phyloP scores from a whole-genome alignment of 2,888 invertebrate genomes.

The Miltochrista miniata region DNA sequence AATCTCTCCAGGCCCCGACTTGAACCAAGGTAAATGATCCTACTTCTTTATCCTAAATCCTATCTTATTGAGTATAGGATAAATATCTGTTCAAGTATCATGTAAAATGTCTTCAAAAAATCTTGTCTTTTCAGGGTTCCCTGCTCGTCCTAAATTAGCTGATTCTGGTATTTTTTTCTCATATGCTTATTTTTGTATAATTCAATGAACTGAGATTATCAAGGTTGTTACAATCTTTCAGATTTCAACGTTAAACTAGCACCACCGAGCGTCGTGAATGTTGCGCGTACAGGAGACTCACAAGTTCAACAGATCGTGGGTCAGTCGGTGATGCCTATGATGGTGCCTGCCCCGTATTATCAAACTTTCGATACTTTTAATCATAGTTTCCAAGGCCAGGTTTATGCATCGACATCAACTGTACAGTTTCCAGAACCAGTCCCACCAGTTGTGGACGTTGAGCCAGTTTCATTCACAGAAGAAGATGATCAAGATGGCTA shows the following conservation, averaged over 20 bases:
- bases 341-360: conserved; percentile 31
- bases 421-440: conserved; percentile 1
- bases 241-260: conserved; percentile 29
- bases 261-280: neutral
- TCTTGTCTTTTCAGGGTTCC: conserved; percentile 33
- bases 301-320: conserved; percentile 1
- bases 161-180: conserved; percentile 24
- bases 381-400: conserved; percentile 9
- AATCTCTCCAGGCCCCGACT: conserved; percentile 20
- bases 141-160: conserved; percentile 21
- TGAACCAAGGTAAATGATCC: conserved; percentile 32
- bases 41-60: neutral
- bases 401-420: conserved; percentile 9
- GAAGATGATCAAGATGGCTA: conserved; percentile 29
- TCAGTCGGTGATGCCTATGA: conserved; percentile 21
- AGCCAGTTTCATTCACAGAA: neutral
- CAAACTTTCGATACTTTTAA: conserved; percentile 17
- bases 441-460: neutral
- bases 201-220: neutral
- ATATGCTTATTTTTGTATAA: neutral
- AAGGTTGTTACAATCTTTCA: conserved; percentile 43
- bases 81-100: neutral
- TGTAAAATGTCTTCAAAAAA: conserved; percentile 6
- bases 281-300: neutral
- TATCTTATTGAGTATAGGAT: neutral